phyloP scores from a whole-genome alignment of 1,140 invertebrate species.

The Cardiocondyla obscurior region DNA sequence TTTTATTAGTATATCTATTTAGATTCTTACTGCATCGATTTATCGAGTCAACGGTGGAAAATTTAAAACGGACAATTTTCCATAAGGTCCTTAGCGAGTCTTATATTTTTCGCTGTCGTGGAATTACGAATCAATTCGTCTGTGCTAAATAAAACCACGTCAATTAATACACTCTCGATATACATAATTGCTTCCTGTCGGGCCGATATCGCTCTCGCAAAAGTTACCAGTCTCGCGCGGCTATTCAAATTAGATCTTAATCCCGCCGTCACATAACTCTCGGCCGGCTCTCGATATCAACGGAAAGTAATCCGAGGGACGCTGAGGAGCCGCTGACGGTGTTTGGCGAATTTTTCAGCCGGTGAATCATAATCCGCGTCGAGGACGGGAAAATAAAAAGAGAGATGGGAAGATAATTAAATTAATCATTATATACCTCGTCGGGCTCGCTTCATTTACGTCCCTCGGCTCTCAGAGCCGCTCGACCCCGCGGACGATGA shows the following conservation, averaged over 20 bases:
- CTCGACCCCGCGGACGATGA: constrained; percentile 58
- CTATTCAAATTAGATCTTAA: constrained; percentile 53
- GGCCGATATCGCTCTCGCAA: constrained; percentile 19
- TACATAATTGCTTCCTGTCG: constrained; percentile 43
- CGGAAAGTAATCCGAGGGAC: constrained; percentile 7
- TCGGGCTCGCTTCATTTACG: constrained; percentile 76
- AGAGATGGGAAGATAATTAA: constrained; percentile 70
- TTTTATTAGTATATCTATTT: neutral
- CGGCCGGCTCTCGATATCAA: constrained; percentile 12
- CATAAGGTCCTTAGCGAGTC: neutral
- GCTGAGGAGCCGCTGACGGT: neutral
- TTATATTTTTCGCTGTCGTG: neutral
- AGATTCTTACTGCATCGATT: neutral
- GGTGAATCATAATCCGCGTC: constrained; percentile 1
- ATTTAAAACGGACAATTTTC: constrained; percentile 3
- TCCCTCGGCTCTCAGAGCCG: constrained; percentile 17
- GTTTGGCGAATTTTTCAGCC: constrained; percentile 35
- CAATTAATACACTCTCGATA: constrained; percentile 38
- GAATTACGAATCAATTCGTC: constrained; percentile 12
- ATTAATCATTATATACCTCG: constrained; percentile 77
- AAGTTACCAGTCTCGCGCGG: constrained; percentile 33
- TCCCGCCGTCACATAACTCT: constrained; percentile 4
- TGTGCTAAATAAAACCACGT: constrained; percentile 22
- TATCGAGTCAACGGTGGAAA: neutral
- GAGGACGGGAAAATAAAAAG: neutral